These are phyloP conservation scores for Antennarius striatus DNA, from an alignment of 2,113 vertebrate genomes.

Conservation along the genomic window DNA sequence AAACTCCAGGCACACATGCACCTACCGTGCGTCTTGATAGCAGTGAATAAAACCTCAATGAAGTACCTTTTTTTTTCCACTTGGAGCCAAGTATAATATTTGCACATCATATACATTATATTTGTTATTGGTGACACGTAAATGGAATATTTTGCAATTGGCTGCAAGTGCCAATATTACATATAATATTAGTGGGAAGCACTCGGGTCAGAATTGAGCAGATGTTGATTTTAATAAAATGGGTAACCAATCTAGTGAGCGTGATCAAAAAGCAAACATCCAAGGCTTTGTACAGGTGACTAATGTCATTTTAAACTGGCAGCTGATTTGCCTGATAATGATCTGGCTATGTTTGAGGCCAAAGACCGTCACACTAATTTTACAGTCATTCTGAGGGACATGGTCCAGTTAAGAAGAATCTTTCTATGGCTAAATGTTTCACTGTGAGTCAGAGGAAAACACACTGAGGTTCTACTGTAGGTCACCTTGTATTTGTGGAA, in stretches of 20 bases:
- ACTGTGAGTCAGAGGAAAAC: conserved; percentile 5
- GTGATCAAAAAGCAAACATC: conserved; percentile 9
- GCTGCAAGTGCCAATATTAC: not conserved
- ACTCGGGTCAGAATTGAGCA: not conserved
- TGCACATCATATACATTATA: not conserved
- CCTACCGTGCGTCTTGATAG: not conserved
- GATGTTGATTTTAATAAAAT: conserved; percentile 5
- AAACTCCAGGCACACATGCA: not conserved
- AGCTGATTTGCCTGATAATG: not conserved
- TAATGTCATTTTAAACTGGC: conserved; percentile 15
- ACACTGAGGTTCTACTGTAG: conserved; percentile 18
- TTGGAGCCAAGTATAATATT: not conserved
- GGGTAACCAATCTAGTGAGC: not conserved
- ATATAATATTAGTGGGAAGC: not conserved
- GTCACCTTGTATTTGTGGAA: conserved; percentile 26
- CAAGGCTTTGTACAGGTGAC: not conserved
- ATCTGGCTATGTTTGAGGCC: conserved; percentile 12
- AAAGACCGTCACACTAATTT: not conserved
- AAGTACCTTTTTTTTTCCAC: not conserved
- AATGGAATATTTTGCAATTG: conserved; percentile 7
- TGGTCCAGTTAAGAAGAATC: not conserved
- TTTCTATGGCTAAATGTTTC: conserved; percentile 3
- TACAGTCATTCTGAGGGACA: not conserved
- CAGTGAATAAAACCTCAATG: not conserved
- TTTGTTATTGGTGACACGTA: conserved; percentile 5